These are phyloP conservation scores for Drosophila longiperda DNA, from an alignment of 2,888 invertebrate species.

Conservation along the genomic window DNA sequence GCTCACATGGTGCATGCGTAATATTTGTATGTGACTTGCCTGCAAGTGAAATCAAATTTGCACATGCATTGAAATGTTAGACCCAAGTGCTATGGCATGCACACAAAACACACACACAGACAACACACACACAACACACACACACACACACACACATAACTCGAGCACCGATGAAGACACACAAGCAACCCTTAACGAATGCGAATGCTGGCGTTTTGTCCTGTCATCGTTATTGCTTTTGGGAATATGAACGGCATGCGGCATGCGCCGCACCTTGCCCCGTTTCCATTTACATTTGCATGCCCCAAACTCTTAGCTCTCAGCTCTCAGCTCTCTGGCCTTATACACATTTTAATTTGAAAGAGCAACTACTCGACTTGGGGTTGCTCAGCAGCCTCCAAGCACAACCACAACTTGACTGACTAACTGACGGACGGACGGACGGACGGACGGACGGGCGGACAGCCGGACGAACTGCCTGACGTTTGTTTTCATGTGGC, in stretches of 20 bases:
- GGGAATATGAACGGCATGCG: constrained; percentile 73
- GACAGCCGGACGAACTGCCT: constrained; percentile 27
- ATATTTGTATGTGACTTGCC: constrained; percentile 53
- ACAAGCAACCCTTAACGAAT: constrained; percentile 56
- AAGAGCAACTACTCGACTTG: constrained; percentile 44
- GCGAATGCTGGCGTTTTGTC: constrained; percentile 39
- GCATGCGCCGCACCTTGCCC: constrained; percentile 6
- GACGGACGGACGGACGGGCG: neutral
- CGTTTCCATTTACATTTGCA: constrained; percentile 47
- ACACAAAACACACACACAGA: neutral
- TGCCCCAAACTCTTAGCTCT: constrained; percentile 33
- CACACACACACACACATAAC: constrained; percentile 11
- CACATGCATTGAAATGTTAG: constrained; percentile 79
- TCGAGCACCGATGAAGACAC: constrained; percentile 18
- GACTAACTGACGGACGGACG: constrained; percentile 11
- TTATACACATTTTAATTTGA: constrained; percentile 78
- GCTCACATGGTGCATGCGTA: constrained; percentile 64
- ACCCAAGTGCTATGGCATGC: constrained; percentile 58
- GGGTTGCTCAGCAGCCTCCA: constrained; percentile 29
- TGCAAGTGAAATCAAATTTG: constrained; percentile 71
- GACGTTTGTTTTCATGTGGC: constrained; percentile 61
- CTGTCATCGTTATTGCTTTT: constrained; percentile 79
- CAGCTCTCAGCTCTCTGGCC: constrained; percentile 23
- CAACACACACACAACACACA: constrained; percentile 36
- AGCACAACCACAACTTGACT: constrained; percentile 25